Evolutionary conservation across 2,888 invertebrate genomes (phyloP), one percentile per base, ranked within the genome.

Genomic region (Orthonychiurus folsomi): DNA sequence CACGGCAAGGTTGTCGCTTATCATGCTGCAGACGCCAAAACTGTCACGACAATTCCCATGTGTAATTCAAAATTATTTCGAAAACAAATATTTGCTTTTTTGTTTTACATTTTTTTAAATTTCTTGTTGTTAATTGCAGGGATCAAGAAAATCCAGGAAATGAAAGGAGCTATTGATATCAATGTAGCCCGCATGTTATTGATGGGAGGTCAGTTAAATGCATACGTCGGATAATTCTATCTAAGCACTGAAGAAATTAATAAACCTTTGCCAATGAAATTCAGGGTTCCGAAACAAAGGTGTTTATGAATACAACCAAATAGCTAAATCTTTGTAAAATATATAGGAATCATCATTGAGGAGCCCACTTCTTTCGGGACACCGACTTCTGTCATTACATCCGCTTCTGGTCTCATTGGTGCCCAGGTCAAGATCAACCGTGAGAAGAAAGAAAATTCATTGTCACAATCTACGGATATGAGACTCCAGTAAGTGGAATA

Each of bases 1-100:
- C 72, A 70, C 67, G 63, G 63, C 61, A 63, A 68, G 21, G 67
- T 70, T 59, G 66, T 72, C 60, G 67, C 66, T 28, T 72, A 72
- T 59, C 70, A 72, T 56, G 69, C 70, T 28, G 69, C 69, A 63
- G 72, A 72, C 61, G 54, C 63, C 28, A 66, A 63, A 60, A 66
- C 68, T 48, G 63, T 69, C 47, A 65, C 64, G 59, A 69, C 70
- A 65, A 63, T 72, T 52, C 56, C 56, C 26, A 18, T n/a, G n/a
- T 15, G 37, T 52, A 52, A 52, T 3, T n/a, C n/a, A n/a, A n/a
- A n/a, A n/a, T n/a, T n/a, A n/a, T n/a, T n/a, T n/a, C n/a, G n/a
- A n/a, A n/a, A n/a, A n/a, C n/a, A n/a, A n/a, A n/a, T n/a, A n/a
- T n/a, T n/a, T n/a, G n/a, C n/a, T 20, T 60, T 25, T 58, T 5